Evolutionary conservation across 2,113 vertebrate species (phyloP), one percentile per base, ranked within the genome.

Genomic region (Nesospiza acunhae): DNA sequence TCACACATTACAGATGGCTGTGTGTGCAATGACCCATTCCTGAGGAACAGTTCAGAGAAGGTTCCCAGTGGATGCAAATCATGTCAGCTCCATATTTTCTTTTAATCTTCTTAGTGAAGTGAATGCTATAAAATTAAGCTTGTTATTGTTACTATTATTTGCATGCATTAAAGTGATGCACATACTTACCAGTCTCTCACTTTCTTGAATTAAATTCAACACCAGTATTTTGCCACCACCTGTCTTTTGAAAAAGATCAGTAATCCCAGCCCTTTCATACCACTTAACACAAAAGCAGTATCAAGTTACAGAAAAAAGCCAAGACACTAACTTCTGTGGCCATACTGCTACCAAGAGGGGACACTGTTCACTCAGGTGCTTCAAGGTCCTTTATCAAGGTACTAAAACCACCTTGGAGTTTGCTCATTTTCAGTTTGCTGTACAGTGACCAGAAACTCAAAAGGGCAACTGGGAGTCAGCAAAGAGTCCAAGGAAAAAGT

Each of bases 121-220:
- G 56, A 93, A 84, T 35, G 83, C 92, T 96, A 93, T 55, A 90
- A 92, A 94, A 90, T 94, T 76, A 96, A 96, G 80, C 88, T 93
- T 50, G 41, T 95, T 91, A 93, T 68, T 44, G 52, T 80, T 93
- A 89, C 74, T 64, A 67, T 70, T 75, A 86, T 56, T 84, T 87
- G 80, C 96, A 96, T 97, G 95, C 96, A 97, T 78, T 87, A 66
- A 90, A 90, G 73, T 79, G 69, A 96, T 86, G 88, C 83, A 79
- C 41, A 68, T 96, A 97, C 96, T 97, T 96, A 97, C 96, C 96
- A 84, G 62, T 64, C 62, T 95, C 28, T 92, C 74, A 84, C 27
- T 84, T 90, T 80, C 62, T 56, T 6, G 7, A 94, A 92, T 79
- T 81, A 93, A 88, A 92, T 88, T 86, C 84, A 74, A 80, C 72